Evolutionary conservation across 2,797 vertebrate species (phyloP).

Genomic region (Apogon hyalosoma): DNA sequence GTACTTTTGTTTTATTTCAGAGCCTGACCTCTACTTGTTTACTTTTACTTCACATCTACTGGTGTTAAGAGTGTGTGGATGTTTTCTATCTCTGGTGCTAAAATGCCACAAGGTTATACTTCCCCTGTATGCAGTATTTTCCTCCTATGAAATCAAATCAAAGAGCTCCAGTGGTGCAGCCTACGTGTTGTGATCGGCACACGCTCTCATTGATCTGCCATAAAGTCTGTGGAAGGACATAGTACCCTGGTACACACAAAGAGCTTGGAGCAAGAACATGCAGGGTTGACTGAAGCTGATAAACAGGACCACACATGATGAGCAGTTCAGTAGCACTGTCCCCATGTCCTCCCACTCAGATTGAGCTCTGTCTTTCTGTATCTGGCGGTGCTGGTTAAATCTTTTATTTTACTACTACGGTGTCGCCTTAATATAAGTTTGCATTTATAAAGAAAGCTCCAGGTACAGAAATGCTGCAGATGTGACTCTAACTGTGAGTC

Average conservation of each 20-base stretch:
- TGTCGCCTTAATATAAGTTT: background rate
- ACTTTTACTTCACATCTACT: too few species aligned
- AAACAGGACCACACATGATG: constrained; percentile 31
- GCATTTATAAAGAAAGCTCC: constrained; percentile 2
- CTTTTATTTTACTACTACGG: constrained; percentile 21
- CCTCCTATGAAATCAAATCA: constrained; percentile 48
- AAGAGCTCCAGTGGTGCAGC: constrained; percentile 36
- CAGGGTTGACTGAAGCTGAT: constrained; percentile 19
- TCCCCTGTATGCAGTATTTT: constrained; percentile 27
- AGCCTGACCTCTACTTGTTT: too few species aligned
- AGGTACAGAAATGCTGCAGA: constrained; percentile 7
- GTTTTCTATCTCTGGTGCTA: too few species aligned
- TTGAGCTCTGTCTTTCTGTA: constrained; percentile 20
- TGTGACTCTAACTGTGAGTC: background rate
- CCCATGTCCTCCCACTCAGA: constrained; percentile 40
- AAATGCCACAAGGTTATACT: constrained; percentile 4
- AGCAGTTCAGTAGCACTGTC: constrained; percentile 30
- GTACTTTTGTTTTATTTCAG: too few species aligned
- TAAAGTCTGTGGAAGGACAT: constrained; percentile 22
- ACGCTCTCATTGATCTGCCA: too few species aligned
- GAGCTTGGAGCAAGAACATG: constrained; percentile 27
- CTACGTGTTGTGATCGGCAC: constrained; percentile 21
- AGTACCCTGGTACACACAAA: constrained; percentile 17
- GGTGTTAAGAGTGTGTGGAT: too few species aligned
- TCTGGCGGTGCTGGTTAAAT: constrained; percentile 32